Percentiles rank a stretch among this genome's conserved stretches.
These are phyloP conservation scores for Brachypodius melanocephalos DNA, from an alignment of 2,113 vertebrate genomes.

Conservation along the genomic window DNA sequence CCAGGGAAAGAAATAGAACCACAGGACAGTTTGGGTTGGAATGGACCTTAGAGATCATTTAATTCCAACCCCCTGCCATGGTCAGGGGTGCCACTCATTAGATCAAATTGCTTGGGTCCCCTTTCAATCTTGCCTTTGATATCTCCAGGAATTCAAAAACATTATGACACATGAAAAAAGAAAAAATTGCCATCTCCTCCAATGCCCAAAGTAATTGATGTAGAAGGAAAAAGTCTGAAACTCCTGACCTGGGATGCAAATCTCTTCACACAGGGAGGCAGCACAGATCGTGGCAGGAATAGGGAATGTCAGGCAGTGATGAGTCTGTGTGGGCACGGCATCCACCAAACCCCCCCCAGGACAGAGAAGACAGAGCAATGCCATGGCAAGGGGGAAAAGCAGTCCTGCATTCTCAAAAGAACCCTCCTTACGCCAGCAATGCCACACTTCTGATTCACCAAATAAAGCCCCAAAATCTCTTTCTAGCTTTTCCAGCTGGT, in stretches of 20 bases:
- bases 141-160: neutral
- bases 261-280: neutral
- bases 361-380: rapidly evolving
- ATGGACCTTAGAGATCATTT: neutral
- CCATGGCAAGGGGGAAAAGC: neutral
- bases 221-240: conserved; percentile 19
- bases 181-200: neutral
- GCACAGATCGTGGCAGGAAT: neutral
- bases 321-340: rapidly evolving
- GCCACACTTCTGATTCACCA: neutral
- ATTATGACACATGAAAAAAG: rapidly evolving
- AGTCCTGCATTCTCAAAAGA: neutral
- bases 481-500: neutral
- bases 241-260: neutral
- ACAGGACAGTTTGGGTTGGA: neutral
- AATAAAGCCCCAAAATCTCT: neutral
- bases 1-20: neutral
- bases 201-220: neutral
- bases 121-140: neutral
- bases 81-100: neutral
- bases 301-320: rapidly evolving
- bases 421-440: neutral
- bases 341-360: rapidly evolving
- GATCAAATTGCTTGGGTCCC: neutral
- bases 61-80: neutral